These are phyloP conservation scores for Columba janthina DNA, from an alignment of 2,113 vertebrate genomes.

Conservation along the genomic window DNA sequence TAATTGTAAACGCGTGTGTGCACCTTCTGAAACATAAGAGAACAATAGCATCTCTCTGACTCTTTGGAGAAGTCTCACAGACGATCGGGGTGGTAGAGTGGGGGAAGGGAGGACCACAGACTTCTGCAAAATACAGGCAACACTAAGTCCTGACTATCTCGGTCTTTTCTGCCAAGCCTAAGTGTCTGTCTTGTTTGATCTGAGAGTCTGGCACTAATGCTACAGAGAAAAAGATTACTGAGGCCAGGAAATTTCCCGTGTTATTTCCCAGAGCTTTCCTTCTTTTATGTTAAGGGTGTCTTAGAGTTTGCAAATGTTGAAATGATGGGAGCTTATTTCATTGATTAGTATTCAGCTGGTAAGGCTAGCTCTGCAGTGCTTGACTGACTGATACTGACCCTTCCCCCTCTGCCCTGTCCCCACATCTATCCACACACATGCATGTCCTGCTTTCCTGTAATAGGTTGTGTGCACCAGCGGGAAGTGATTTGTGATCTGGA, in stretches of 20 bases:
- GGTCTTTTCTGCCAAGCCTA: background rate
- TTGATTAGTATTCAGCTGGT: conserved; percentile 79
- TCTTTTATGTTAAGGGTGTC: background rate
- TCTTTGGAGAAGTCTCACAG: conserved; percentile 20
- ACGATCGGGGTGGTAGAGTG: background rate
- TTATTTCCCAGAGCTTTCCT: conserved; percentile 5
- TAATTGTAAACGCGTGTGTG: background rate
- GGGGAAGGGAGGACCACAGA: conserved; percentile 31
- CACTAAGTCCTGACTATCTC: background rate
- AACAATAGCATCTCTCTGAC: background rate
- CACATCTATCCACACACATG: background rate
- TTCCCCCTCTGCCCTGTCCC: background rate
- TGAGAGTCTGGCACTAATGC: background rate
- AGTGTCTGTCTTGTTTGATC: background rate
- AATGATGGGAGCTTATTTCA: conserved; percentile 3
- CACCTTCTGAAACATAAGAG: background rate
- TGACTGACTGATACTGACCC: conserved; percentile 60
- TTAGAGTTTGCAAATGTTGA: conserved; percentile 32
- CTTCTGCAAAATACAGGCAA: background rate
- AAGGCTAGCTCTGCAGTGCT: conserved; percentile 71
- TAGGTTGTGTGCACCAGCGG: background rate
- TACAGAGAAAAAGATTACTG: background rate
- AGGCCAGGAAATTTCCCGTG: background rate
- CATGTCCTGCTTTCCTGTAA: background rate
- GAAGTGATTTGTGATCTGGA: background rate